These are phyloP conservation scores for Malurus splendens DNA, from an alignment of 2,797 vertebrate species.

Conservation along the genomic window DNA sequence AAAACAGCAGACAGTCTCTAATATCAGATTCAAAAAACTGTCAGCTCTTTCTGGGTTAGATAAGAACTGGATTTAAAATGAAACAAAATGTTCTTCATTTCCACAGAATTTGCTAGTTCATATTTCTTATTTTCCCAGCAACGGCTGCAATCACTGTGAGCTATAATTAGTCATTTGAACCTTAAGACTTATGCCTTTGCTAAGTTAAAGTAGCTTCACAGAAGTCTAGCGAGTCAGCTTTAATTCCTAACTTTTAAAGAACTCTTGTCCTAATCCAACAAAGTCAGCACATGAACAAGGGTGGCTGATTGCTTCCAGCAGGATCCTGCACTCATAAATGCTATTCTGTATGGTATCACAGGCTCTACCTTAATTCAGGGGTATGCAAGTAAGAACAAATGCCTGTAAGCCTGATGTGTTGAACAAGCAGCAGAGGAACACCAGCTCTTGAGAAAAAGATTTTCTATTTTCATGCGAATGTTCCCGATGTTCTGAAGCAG, in stretches of 20 bases:
- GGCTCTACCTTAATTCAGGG: neutral
- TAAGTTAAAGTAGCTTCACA: neutral
- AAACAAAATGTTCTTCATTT: neutral
- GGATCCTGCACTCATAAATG: neutral
- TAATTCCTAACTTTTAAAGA: neutral
- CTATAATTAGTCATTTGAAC: neutral
- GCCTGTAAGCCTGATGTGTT: neutral
- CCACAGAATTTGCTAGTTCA: neutral
- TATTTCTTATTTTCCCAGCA: neutral
- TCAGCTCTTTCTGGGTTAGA: neutral
- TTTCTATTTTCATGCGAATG: conserved; percentile 22
- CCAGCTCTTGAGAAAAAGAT: neutral
- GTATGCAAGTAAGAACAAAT: neutral
- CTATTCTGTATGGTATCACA: neutral
- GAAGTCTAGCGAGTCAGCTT: neutral
- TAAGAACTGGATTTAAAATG: neutral
- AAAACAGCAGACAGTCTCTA: neutral
- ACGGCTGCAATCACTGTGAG: neutral
- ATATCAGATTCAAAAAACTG: neutral
- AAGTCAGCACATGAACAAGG: neutral
- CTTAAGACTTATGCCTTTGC: neutral
- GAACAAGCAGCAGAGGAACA: neutral
- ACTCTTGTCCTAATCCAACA: neutral
- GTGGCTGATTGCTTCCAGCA: neutral
- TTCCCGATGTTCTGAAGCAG: neutral